These are phyloP conservation scores for Gnatocerus cornutus DNA, from an alignment of 2,888 invertebrate species.

Conservation along the genomic window DNA sequence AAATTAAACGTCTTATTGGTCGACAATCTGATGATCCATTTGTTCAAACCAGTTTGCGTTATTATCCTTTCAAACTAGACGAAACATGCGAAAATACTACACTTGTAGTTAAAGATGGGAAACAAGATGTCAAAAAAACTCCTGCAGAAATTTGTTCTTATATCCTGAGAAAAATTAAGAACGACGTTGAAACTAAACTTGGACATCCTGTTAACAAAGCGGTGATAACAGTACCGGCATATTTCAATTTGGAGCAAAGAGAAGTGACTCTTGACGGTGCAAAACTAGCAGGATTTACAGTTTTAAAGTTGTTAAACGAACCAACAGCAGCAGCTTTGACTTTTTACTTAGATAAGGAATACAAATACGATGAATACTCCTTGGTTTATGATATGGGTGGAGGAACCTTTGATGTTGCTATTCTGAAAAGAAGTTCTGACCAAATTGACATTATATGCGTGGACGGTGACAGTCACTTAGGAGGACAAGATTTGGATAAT, in stretches of 20 bases:
- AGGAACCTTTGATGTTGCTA: slow-evolving; percentile 59
- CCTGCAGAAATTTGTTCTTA: neutral
- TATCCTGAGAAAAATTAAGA: neutral
- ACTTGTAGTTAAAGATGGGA: neutral
- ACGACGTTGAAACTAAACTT: neutral
- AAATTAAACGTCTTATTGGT: slow-evolving; percentile 5
- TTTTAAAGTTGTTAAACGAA: slow-evolving; percentile 54
- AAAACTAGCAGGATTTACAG: slow-evolving; percentile 54
- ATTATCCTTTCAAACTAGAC: neutral
- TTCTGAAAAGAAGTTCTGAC: slow-evolving; percentile 48
- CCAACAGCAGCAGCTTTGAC: slow-evolving; percentile 58
- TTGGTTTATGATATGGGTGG: slow-evolving; percentile 59
- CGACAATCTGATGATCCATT: neutral
- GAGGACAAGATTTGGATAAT: slow-evolving; percentile 58
- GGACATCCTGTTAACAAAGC: slow-evolving; percentile 41
- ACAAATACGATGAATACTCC: slow-evolving; percentile 47
- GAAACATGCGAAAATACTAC: neutral
- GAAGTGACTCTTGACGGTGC: slow-evolving; percentile 58
- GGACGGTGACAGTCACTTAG: slow-evolving; percentile 57
- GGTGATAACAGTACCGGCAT: slow-evolving; percentile 59
- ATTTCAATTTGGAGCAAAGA: slow-evolving; percentile 57
- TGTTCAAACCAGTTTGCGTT: slow-evolving; percentile 1
- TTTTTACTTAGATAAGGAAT: slow-evolving; percentile 49
- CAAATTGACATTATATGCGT: slow-evolving; percentile 53
- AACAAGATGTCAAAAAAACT: neutral